These are phyloP conservation scores for Nycticorax nycticorax DNA, from an alignment of 2,113 vertebrate species.

Conservation along the genomic window DNA sequence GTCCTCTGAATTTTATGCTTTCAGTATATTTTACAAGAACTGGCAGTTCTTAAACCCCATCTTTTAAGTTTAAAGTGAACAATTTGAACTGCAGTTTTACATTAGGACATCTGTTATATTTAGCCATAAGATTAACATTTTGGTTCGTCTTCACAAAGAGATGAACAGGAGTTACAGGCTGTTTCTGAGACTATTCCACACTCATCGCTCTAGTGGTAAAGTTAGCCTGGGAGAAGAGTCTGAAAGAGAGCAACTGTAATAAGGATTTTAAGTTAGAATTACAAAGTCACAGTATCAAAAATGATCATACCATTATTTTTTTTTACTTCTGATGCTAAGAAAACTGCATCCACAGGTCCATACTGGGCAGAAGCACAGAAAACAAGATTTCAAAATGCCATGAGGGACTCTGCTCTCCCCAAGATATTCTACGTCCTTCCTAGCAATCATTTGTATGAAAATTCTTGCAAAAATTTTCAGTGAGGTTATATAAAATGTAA, in stretches of 20 bases:
- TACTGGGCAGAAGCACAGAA: not conserved
- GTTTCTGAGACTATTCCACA: not conserved
- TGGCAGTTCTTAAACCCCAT: not conserved
- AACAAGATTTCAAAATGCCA: not conserved
- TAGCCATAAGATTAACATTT: not conserved
- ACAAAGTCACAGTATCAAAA: not conserved
- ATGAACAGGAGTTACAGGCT: not conserved
- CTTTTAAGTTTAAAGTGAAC: not conserved
- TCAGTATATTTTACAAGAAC: not conserved
- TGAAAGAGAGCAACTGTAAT: not conserved
- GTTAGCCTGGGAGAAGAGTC: not conserved
- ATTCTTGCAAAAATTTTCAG: not conserved
- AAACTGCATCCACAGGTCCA: not conserved
- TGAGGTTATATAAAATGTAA: not conserved
- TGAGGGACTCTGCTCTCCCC: not conserved
- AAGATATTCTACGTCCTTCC: not conserved
- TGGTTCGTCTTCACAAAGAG: not conserved
- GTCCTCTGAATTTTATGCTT: not conserved
- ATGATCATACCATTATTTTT: not conserved
- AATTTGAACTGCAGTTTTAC: not conserved
- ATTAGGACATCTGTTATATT: not conserved
- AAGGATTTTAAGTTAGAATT: not conserved
- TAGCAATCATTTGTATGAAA: not conserved
- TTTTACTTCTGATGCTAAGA: not conserved
- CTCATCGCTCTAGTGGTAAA: not conserved